Base-by-base conservation (phyloP, 2,797 vertebrate genomes). In the Poeciliopsis turneri region DNA sequence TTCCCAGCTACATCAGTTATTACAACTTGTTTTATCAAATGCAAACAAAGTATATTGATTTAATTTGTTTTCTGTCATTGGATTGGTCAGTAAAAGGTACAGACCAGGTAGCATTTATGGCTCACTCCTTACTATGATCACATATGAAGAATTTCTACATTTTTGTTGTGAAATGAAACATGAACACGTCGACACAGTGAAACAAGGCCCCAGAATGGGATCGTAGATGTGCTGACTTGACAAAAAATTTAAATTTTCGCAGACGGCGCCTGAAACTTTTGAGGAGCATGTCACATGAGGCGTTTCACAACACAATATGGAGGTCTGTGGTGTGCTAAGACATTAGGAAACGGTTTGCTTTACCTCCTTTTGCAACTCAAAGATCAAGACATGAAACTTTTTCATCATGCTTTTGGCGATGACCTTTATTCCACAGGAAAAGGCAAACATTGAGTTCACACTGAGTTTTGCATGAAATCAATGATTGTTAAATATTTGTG, bases 161-260 rank as follows among this genome's bases (percentile, higher is more conserved):
- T 41, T 30, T 2, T 30, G 20, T 43, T n/a, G 71, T 66, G 16
- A 25, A 51, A 55, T 68, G 15, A 13, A 47, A 47, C 73, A 55
- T 78, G 20, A 41, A 59, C 45, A 75, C 23, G 28, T 66, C 18
- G 41, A 66, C 57, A 33, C 49, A 23, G 39, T 57, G 73, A 72
- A 53, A 69, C 47, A 57, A 33, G 70, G 20, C 76, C 30, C 0
- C 1, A 7, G 68, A 73, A 51, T 79, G 0, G 12, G 10, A 30
- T 28, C 2, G 33, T 23, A 49, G 39, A 78, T 74, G 57, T 78
- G 84, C 76, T 89, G 84, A 86, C 76, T 73, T 86, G 75, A 86
- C 79, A 77, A 59, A 28, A 76, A 61, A 68, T 41, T 13, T 20
- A 7, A 0, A 53, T 47, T 25, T 71, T 70, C 73, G 36, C 49